Conservation (phyloP, 92 coral and sea anemone species). For the Pocillopora grandis region DNA sequence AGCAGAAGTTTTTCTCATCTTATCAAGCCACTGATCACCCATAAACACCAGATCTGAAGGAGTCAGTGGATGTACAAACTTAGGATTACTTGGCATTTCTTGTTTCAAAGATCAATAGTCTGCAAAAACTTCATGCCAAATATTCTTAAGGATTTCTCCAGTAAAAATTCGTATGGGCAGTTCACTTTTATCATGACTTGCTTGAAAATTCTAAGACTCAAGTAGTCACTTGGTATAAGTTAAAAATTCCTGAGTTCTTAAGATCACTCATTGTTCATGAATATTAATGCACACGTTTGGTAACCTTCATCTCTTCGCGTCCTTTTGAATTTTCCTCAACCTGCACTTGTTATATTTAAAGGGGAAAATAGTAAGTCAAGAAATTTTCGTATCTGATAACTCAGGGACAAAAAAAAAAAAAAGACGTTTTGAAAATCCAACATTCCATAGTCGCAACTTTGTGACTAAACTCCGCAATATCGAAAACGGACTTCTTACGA, state of each 20-base stretch:
- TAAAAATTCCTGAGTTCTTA: neutral
- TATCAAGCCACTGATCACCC: no score
- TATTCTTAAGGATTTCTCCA: no score
- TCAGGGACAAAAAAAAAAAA: neutral
- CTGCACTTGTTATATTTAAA: neutral
- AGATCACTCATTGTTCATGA: conserved; percentile 3
- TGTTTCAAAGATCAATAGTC: no score
- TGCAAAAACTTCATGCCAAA: no score
- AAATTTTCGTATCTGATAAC: neutral
- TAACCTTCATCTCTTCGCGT: neutral
- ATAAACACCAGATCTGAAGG: no score
- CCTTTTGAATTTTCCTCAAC: neutral
- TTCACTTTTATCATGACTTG: no score
- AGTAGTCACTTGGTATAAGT: neutral
- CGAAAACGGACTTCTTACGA: neutral
- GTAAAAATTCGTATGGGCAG: no score
- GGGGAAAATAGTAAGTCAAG: neutral
- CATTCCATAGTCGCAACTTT: conserved; percentile 1
- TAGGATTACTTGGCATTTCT: no score
- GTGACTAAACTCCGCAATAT: neutral
- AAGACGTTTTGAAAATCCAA: neutral
- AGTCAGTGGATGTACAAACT: no score
- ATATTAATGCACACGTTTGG: conserved; percentile 30
- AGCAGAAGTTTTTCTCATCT: no score
- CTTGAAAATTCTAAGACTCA: neutral